Percentiles rank a stretch among this genome's conserved stretches.
Evolutionary conservation across 2,888 invertebrate species (phyloP).

Genomic region (Serrognathus titanus): DNA sequence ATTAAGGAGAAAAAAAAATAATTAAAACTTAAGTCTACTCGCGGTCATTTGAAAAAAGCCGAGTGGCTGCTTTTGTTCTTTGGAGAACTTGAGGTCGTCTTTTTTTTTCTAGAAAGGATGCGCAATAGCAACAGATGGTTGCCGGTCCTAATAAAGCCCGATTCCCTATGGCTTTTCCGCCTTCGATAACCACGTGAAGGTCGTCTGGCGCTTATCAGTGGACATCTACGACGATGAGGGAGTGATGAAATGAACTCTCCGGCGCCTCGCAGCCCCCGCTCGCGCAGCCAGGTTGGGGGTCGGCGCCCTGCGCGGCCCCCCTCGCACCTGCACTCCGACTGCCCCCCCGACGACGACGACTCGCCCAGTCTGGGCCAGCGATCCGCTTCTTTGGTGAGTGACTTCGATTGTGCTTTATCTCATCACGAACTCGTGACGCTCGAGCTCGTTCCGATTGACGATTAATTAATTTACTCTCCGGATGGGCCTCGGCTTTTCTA

Average conservation of each 20-base stretch:
- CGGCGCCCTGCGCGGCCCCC: conserved; percentile 30
- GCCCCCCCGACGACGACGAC: conserved; percentile 28
- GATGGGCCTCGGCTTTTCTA: no score
- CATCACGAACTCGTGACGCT: conserved; percentile 1
- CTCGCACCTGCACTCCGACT: conserved; percentile 31
- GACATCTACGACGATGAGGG: not conserved
- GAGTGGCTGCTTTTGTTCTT: no score
- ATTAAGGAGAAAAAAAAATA: no score
- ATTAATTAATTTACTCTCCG: no score
- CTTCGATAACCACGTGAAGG: not conserved
- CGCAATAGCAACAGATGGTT: not conserved
- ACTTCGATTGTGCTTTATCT: not conserved
- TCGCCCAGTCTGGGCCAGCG: conserved; percentile 34
- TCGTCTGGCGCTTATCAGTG: not conserved
- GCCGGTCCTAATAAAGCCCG: not conserved
- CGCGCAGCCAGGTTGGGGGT: conserved; percentile 33
- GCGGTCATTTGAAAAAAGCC: no score
- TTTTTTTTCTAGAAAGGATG: not conserved
- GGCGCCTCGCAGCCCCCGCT: conserved; percentile 31
- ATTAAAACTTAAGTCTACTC: no score
- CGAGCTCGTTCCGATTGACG: not conserved
- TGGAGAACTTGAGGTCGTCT: not conserved
- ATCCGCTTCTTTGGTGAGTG: conserved; percentile 37
- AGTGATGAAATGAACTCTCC: conserved; percentile 33
- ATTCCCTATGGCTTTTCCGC: not conserved